phyloP scores from a whole-genome alignment of 2,113 vertebrate genomes.

The Trochalopteron elliotii region DNA sequence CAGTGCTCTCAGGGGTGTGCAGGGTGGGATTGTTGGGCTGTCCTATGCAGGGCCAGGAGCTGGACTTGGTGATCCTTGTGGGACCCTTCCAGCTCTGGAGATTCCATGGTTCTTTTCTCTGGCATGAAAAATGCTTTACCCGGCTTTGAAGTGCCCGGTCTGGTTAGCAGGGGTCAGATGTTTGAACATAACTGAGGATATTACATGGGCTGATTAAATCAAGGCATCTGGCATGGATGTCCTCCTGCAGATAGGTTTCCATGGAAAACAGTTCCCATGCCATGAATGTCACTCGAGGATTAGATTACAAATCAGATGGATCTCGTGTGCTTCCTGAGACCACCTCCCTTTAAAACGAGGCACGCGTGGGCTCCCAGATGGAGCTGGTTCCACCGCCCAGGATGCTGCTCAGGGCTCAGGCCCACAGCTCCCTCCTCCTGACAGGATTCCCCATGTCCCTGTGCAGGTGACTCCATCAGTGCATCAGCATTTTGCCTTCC shows the following conservation, averaged over 20 bases:
- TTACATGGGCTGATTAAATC: conserved; percentile 17
- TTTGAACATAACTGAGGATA: not conserved
- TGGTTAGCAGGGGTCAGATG: conserved; percentile 7
- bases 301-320: not conserved
- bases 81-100: not conserved
- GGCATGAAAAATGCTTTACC: not conserved
- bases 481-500: not conserved
- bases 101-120: not conserved
- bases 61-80: not conserved
- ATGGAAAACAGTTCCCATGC: not conserved
- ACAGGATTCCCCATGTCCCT: not conserved
- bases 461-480: not conserved
- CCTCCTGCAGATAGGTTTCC: conserved; percentile 6
- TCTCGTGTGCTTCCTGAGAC: not conserved
- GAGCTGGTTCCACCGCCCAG: not conserved
- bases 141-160: not conserved
- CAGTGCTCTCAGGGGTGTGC: not conserved
- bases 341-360: not conserved
- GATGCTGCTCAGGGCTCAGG: not conserved
- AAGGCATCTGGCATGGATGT: conserved; percentile 15
- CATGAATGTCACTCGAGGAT: not conserved
- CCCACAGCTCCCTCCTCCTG: not conserved
- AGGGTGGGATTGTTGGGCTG: not conserved
- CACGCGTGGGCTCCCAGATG: not conserved
- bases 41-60: not conserved